Evolutionary conservation across 2,888 invertebrate genomes (phyloP), one percentile per base, ranked within the genome.

Genomic region (Sussaba pulchella): DNA sequence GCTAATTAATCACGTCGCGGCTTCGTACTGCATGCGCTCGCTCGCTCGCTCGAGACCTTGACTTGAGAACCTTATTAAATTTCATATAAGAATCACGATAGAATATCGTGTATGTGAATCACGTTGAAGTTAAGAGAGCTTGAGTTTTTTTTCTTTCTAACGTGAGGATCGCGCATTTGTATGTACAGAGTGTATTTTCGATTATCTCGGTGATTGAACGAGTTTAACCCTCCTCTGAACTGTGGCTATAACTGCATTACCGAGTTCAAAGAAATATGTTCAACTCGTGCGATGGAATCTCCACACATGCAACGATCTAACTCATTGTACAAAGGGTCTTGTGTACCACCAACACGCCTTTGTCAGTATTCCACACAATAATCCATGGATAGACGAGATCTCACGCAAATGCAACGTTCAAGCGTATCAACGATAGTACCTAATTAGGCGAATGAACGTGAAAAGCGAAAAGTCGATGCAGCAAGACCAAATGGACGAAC

Each of bases 1-100:
- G 45, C 57, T 76, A 76, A 81, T 81, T 76, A 72, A 81, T 81
- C 76, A 81, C 76, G 72, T 67, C 76, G 71, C 21, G 61, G 54
- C 67, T 24, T 41, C 67, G 61, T 36, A 21, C 14, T 47, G 41
- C 69, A 54, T 59, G 54, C 26, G 36, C 24, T 59, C 21, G n/a
- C 45, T 21, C 39, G 12, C 59, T 14, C 63, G 50, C 6, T 5
- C 31, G 47, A 72, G 67, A 75, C 74, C 66, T 67, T 73, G 73
- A 73, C 52, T 72, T 24, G 52, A 21, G n/a, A 50, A 17, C 21
- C 19, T 73, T 39, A 17, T 39, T 12, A 61, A 47, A 43, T 63
- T 73, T 64, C 54, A 43, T 26, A 64, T 26, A 14, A 36, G 59
- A 71, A 71, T 57, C 69, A 41, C 12, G 69, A 70, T 70, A 59